Conservation (phyloP, 2,113 vertebrate genomes). For the Periophthalmus modestus region DNA sequence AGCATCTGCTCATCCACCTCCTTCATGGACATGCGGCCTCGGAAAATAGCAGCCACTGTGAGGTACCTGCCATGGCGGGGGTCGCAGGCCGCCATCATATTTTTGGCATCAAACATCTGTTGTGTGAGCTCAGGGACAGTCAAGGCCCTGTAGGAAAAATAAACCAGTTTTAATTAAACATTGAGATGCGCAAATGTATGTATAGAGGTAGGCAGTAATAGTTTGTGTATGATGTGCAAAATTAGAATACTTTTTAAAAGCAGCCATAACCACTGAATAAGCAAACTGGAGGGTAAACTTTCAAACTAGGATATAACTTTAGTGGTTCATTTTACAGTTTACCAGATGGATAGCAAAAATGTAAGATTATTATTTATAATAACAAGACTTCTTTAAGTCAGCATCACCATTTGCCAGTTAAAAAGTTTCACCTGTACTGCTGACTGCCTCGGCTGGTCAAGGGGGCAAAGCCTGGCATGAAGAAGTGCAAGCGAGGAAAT, state of each 20-base stretch:
- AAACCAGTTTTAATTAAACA: neutral
- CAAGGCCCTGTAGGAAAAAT: conserved; percentile 31
- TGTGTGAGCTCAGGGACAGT: conserved; percentile 75
- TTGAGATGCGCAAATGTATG: neutral
- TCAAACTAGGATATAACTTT: neutral
- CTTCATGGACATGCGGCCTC: conserved; percentile 83
- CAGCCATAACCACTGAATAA: neutral
- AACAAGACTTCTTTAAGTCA: neutral
- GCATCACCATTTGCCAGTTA: neutral
- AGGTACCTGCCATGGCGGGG: conserved; percentile 80
- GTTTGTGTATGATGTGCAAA: too few relatives aligned
- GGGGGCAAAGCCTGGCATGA: conserved; percentile 66
- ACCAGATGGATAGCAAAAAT: neutral
- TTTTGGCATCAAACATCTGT: conserved; percentile 82
- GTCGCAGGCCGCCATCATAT: conserved; percentile 83
- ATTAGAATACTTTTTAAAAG: neutral
- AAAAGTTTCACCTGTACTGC: conserved; percentile 55
- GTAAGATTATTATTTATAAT: neutral
- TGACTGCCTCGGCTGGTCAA: conserved; percentile 63
- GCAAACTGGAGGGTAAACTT: neutral
- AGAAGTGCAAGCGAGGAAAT: conserved; percentile 66
- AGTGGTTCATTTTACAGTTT: too few relatives aligned
- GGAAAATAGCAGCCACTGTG: conserved; percentile 78
- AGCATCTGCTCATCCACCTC: conserved; percentile 87
- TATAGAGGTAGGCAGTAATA: neutral